These are phyloP conservation scores for Netelia virgata DNA, from an alignment of 2,888 invertebrate species.

Conservation along the genomic window DNA sequence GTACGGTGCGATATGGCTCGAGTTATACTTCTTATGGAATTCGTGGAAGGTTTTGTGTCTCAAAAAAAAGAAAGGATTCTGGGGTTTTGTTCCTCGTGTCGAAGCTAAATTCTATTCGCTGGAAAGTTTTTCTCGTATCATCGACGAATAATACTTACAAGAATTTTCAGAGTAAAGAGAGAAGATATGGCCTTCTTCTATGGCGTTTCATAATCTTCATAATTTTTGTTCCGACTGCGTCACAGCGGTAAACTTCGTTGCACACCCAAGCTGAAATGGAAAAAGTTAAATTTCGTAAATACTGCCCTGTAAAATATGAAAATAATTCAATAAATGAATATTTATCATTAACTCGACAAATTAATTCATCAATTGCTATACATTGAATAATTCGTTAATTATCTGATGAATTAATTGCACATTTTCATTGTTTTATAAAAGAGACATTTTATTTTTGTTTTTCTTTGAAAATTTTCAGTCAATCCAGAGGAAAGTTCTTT, in stretches of 20 bases:
- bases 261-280: no score
- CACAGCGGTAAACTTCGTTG: neutral
- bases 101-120: constrained; percentile 8
- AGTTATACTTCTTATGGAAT: constrained; percentile 17
- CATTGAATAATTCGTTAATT: no score
- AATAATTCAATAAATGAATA: no score
- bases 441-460: neutral
- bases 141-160: constrained; percentile 7
- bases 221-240: neutral
- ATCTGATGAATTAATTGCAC: neutral
- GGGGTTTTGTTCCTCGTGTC: constrained; percentile 23
- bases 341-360: no score
- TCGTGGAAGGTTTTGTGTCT: constrained; percentile 47
- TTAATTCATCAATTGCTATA: neutral
- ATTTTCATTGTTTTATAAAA: neutral
- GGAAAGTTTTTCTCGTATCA: neutral
- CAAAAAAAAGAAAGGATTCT: constrained; percentile 31
- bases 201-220: neutral
- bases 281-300: no score
- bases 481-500: constrained; percentile 43
- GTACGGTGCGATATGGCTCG: constrained; percentile 18
- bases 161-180: constrained; percentile 6
- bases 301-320: no score
- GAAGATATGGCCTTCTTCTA: neutral
- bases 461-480: constrained; percentile 33